phyloP scores from a whole-genome alignment of 2,888 invertebrate species.

The Caenorhabditis angaria region DNA sequence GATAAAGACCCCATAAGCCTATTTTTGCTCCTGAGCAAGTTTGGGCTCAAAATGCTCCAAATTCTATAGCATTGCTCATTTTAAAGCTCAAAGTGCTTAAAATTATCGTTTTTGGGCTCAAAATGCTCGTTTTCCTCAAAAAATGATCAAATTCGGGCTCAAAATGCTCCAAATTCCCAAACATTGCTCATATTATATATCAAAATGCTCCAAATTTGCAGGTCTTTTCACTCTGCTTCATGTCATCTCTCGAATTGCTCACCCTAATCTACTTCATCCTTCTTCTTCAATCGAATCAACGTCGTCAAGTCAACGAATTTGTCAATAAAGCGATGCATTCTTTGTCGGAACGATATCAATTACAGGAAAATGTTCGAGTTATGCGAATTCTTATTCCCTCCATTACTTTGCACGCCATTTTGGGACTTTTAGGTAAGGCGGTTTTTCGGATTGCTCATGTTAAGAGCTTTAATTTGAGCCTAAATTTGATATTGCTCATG shows the following conservation, averaged over 20 bases:
- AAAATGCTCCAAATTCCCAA: background rate
- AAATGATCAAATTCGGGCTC: no score
- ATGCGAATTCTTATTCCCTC: conserved; percentile 56
- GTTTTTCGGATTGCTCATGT: no score
- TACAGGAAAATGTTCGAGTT: conserved; percentile 55
- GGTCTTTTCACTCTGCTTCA: conserved; percentile 43
- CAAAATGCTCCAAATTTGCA: background rate
- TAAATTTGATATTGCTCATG: no score
- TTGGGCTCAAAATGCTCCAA: no score
- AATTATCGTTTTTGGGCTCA: no score
- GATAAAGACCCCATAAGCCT: no score
- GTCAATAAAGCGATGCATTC: conserved; percentile 60
- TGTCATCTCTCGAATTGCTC: conserved; percentile 46
- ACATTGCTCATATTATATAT: no score
- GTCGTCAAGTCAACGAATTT: conserved; percentile 51
- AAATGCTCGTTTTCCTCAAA: background rate
- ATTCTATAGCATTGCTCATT: no score
- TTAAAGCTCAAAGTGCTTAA: no score
- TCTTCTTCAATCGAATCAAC: conserved; percentile 46
- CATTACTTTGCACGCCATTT: conserved; percentile 50
- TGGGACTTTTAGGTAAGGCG: conserved; percentile 49
- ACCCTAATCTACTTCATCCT: conserved; percentile 47
- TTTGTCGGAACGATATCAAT: conserved; percentile 53
- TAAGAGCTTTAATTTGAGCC: no score
- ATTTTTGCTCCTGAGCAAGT: no score